Conservation (phyloP, 2,888 invertebrate genomes). For the Candidula unifasciata region DNA sequence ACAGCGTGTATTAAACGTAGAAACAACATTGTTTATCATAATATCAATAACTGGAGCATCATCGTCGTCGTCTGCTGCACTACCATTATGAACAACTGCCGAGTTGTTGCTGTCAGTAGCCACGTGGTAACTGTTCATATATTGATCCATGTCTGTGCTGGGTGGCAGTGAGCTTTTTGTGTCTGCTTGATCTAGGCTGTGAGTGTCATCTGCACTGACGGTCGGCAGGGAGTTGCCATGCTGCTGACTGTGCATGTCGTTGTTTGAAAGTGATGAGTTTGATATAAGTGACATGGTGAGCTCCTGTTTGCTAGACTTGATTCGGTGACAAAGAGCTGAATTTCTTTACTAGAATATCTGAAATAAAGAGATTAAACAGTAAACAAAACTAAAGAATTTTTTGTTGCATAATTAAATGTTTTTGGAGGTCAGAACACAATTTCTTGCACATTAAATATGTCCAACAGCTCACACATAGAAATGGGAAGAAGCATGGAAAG, state of each 20-base stretch:
- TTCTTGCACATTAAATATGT: no score
- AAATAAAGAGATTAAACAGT: neutral
- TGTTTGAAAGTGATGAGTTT: constrained; percentile 27
- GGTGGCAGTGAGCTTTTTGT: neutral
- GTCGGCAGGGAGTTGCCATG: neutral
- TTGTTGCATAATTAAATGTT: no score
- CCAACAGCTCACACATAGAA: no score
- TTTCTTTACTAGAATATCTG: neutral
- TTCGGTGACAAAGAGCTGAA: neutral
- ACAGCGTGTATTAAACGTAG: constrained; percentile 96
- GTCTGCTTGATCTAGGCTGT: neutral
- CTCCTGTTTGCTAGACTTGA: neutral
- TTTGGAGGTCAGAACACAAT: no score
- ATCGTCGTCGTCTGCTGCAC: constrained; percentile 17
- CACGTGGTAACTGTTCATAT: constrained; percentile 28
- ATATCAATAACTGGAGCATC: constrained; percentile 83
- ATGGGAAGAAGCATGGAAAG: no score
- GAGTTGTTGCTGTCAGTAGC: neutral
- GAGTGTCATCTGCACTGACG: neutral
- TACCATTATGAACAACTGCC: neutral
- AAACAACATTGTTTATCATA: constrained; percentile 97
- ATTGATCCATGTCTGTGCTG: constrained; percentile 29
- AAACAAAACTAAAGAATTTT: no score
- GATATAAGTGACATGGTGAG: constrained; percentile 39
- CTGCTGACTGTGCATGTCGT: constrained; percentile 46